phyloP scores from a whole-genome alignment of 2,113 vertebrate genomes.

The Gracilinanus agilis region DNA sequence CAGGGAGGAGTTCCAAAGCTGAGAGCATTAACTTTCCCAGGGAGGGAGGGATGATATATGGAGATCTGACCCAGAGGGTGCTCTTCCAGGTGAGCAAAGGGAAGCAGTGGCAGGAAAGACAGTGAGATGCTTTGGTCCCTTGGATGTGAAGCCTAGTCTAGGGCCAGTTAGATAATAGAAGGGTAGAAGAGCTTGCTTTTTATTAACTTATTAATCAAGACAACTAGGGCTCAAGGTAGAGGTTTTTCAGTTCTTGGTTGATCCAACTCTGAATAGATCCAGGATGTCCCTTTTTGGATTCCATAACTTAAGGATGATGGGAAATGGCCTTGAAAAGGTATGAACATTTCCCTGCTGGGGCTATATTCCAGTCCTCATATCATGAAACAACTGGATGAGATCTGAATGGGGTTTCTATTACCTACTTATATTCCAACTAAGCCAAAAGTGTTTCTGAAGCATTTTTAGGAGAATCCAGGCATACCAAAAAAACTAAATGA shows the following conservation, averaged over 20 bases:
- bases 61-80: too few relatives aligned
- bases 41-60: too few relatives aligned
- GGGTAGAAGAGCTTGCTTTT: too few relatives aligned
- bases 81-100: too few relatives aligned
- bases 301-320: conserved; percentile 1
- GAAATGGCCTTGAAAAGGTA: conserved; percentile 3
- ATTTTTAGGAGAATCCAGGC: background rate
- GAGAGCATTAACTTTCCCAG: too few relatives aligned
- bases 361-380: background rate
- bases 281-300: background rate
- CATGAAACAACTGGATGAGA: background rate
- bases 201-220: background rate
- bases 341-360: background rate
- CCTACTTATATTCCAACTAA: background rate
- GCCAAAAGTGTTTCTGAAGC: background rate
- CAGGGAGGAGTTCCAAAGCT: too few relatives aligned
- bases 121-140: too few relatives aligned
- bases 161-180: too few relatives aligned
- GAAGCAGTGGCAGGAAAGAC: too few relatives aligned
- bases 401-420: background rate
- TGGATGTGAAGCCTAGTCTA: too few relatives aligned
- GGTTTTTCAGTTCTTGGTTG: background rate
- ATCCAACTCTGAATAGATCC: background rate
- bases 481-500: background rate
- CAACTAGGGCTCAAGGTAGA: background rate